Evolutionary conservation across 1,140 invertebrate genomes (phyloP), one percentile per base, ranked within the genome.

Genomic region (Pseudomyrmex concolor): DNA sequence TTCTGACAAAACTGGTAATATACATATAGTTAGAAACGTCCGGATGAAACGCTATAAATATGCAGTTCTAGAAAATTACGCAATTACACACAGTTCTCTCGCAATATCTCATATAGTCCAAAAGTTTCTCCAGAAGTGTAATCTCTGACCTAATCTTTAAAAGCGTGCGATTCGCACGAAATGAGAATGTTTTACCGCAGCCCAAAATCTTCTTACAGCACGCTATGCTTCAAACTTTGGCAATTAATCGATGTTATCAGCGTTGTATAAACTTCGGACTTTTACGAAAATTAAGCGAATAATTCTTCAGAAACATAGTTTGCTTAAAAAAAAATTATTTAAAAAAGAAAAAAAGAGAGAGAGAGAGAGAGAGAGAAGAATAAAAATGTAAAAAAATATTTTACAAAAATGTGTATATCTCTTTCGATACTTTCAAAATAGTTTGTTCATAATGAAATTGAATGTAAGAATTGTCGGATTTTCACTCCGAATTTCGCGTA

Each of bases 91-190:
- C 43, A 55, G 12, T 43, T 63, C 76, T 57, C 34, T 43, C 17
- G 51, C 34, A 15, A 70, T 78, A 57, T 48, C 22, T 51, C 34
- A 54, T 57, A 78, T 8, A 34, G 34, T 59, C 34, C 12, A 7
- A 22, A 15, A 68, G 63, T 25, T 34, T 45, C 50, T 67, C 34
- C 34, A 34, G 34, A 45, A 68, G 22, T 64, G 1, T 10, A 68
- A 78, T 78, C 76, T 78, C 64, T 57, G 64, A 70, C 34, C 43
- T 54, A 70, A 78, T 78, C 76, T 78, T 78, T 78, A 78, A 68
- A 78, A 78, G 19, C 5, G 12, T 13, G 12, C 64, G 17, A 45
- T 57, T 78, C 10, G 34, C 34, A 51, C 17, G 51, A 78, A 34
- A 78, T 70, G 51, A n/a, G 48, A 78, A 78, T 70, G 64, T 45